A percentile compares a stretch with the other conserved stretches of the same genome.
Evolutionary conservation across 2,888 invertebrate species (phyloP).

Genomic region (Melipona bicolor): DNA sequence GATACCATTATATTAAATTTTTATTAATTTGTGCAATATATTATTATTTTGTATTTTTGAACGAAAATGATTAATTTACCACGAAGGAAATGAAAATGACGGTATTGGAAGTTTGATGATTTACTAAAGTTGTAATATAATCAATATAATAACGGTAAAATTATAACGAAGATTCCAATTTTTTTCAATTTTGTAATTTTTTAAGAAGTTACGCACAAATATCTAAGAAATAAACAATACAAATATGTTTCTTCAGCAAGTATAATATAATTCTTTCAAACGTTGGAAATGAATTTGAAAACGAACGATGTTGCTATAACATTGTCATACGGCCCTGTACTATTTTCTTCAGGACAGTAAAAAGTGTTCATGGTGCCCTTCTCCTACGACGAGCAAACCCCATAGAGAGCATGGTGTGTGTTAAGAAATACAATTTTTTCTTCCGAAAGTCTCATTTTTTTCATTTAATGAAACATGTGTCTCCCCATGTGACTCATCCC

Average conservation of each 20-base stretch:
- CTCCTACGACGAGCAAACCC: slow-evolving; percentile 16
- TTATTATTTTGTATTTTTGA: neutral
- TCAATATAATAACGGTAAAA: neutral
- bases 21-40: neutral
- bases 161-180: neutral
- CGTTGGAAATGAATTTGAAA: neutral
- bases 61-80: neutral
- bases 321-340: slow-evolving; percentile 40
- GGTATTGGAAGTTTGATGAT: neutral
- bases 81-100: neutral
- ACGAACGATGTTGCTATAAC: neutral
- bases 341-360: slow-evolving; percentile 48
- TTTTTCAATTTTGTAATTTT: neutral
- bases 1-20: no score
- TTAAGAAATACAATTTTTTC: slow-evolving; percentile 21
- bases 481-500: neutral
- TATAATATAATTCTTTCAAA: neutral
- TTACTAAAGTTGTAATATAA: neutral
- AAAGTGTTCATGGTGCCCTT: neutral
- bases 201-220: neutral
- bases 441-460: neutral
- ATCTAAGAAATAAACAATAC: neutral
- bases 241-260: neutral
- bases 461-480: slow-evolving; percentile 1
- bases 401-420: slow-evolving; percentile 21